Evolutionary conservation across 2,888 invertebrate species (phyloP).

Genomic region (Luffia ferchaultella): DNA sequence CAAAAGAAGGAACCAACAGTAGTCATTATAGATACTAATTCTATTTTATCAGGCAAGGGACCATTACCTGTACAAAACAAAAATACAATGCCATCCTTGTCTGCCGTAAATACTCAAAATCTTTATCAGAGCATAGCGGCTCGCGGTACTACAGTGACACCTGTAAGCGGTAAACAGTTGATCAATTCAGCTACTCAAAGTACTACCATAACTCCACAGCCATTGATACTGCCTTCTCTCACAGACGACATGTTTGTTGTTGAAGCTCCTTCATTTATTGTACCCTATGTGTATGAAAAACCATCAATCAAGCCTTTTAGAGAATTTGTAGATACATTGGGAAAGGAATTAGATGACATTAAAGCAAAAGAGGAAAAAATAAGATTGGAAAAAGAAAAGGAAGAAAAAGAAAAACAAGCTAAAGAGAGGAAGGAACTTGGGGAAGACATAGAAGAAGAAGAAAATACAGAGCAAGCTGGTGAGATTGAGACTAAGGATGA

Average conservation of each 20-base stretch:
- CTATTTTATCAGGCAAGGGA: constrained; percentile 70
- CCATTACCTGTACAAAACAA: constrained; percentile 44
- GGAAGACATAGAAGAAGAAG: constrained; percentile 30
- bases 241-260: constrained; percentile 94
- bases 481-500: constrained; percentile 15
- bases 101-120: constrained; percentile 45
- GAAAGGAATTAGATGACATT: constrained; percentile 69
- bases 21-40: constrained; percentile 82
- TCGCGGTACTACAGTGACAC: constrained; percentile 47
- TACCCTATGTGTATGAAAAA: constrained; percentile 93
- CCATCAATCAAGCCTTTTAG: constrained; percentile 82
- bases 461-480: constrained; percentile 15
- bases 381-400: constrained; percentile 31
- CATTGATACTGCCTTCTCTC: constrained; percentile 79
- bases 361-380: constrained; percentile 64
- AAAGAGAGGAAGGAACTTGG: constrained; percentile 27
- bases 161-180: constrained; percentile 30
- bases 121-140: constrained; percentile 66
- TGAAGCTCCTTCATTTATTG: constrained; percentile 92
- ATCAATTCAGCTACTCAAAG: constrained; percentile 23
- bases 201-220: constrained; percentile 37
- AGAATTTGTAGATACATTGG: constrained; percentile 72
- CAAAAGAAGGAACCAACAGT: constrained; percentile 77
- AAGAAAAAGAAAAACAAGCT: constrained; percentile 35
- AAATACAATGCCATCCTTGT: constrained; percentile 29